Evolutionary conservation across 2,113 vertebrate genomes (phyloP), one percentile per base, ranked within the genome.

Genomic region (Coturnix japonica): DNA sequence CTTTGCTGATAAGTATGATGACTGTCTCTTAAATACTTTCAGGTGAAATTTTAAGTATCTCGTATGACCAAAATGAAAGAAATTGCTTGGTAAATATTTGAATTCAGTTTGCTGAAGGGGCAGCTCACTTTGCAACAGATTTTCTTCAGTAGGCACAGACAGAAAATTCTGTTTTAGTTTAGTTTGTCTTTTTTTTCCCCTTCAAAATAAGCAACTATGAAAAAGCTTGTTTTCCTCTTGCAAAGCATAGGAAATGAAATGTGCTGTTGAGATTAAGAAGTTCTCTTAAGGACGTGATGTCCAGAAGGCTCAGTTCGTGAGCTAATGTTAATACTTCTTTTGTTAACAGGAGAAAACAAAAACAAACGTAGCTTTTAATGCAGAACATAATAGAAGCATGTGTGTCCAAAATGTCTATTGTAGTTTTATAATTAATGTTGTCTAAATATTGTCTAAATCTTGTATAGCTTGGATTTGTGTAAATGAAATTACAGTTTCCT

Each of bases 21-120:
- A 20, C 4, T 63, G 26, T 54, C 7, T 81, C 22, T 79, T 72
- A 44, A 63, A 13, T 72, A 23, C n/a, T 92, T 75, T 90, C 57
- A 75, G 13, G 35, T 93, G 74, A 79, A 28, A 15, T 51, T 72
- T 91, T 80, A 31, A 86, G 39, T 69, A 28, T 10, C 11, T 63
- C 37, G 54, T 22, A 60, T 79, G 47, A 65, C 44, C 51, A 46
- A 85, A 88, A 65, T 65, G 30, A 65, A 25, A 16, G 19, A 89
- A 81, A 54, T 74, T 91, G 13, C 16, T 70, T 44, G 46, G 13
- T 80, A 83, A 90, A 85, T 76, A 90, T 37, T 56, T 82, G 39
- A 26, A 39, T 92, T 76, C 15, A 35, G 23, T 85, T 93, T 90
- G 39, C 76, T 89, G 87, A 89, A 94, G 61, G 41, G 47, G 10